These are phyloP conservation scores for Bolborhynchus lineola DNA, from an alignment of 2,113 vertebrate genomes.

Conservation along the genomic window DNA sequence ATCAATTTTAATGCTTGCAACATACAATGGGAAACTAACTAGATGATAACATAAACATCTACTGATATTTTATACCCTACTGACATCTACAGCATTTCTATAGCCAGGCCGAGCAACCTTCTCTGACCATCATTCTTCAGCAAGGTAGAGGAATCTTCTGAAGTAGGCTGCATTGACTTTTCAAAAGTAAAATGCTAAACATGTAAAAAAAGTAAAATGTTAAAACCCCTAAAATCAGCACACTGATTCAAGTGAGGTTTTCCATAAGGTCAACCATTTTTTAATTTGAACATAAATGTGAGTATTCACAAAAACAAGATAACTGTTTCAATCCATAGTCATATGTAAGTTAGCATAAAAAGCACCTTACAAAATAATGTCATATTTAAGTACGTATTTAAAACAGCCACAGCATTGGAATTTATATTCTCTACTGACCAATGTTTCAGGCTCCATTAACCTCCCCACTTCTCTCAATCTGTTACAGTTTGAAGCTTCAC, in stretches of 20 bases:
- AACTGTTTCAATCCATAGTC: slow-evolving; percentile 46
- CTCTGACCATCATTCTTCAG: neutral
- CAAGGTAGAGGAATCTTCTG: neutral
- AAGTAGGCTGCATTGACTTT: neutral
- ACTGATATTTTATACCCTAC: neutral
- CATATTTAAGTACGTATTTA: neutral
- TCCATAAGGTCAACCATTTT: neutral
- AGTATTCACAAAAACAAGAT: slow-evolving; percentile 13
- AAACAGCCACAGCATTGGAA: slow-evolving; percentile 2
- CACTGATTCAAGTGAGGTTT: neutral
- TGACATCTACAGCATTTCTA: neutral
- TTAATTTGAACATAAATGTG: neutral
- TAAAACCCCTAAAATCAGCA: neutral
- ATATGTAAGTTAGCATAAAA: slow-evolving; percentile 10
- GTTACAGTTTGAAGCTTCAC: neutral
- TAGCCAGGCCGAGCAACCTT: neutral
- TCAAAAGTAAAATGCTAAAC: neutral
- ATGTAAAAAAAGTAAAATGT: neutral
- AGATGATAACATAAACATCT: neutral
- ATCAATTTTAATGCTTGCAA: neutral
- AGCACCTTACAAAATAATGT: slow-evolving; percentile 13
- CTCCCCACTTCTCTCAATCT: neutral
- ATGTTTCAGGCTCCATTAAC: slow-evolving; percentile 26
- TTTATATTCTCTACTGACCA: slow-evolving; percentile 28
- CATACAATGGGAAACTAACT: neutral